Evolutionary conservation across 92 coral and sea anemone species (phyloP).

Genomic region (Phenganax subtilis): DNA sequence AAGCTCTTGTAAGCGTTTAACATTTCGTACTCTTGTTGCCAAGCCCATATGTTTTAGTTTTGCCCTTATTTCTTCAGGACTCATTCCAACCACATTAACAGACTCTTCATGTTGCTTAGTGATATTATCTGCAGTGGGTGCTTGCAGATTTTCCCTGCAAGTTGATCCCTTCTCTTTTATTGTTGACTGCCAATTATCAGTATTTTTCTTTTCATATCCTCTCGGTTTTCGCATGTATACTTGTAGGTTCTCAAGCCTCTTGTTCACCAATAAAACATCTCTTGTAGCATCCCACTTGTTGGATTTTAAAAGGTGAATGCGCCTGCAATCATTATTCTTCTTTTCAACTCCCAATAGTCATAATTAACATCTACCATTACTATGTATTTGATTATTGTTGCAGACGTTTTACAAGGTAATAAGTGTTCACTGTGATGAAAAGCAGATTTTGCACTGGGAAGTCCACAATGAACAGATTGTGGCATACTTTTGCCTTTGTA

Average conservation of each 20-base stretch:
- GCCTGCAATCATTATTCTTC: neutral
- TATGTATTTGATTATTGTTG: no score
- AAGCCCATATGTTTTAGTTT: slow-evolving; percentile 12
- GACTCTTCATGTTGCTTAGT: neutral
- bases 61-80: neutral
- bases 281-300: slow-evolving; percentile 4
- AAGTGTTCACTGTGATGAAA: no score
- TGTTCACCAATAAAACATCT: neutral
- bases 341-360: neutral
- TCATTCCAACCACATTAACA: neutral
- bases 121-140: neutral
- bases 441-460: no score
- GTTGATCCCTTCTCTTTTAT: neutral
- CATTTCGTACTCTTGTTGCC: neutral
- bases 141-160: neutral
- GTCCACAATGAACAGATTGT: no score
- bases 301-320: neutral
- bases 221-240: neutral
- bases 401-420: no score
- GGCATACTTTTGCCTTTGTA: no score
- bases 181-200: neutral
- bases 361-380: no score
- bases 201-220: neutral
- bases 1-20: neutral
- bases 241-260: neutral